These are phyloP conservation scores for Charanyca ferruginea DNA, from an alignment of 2,888 invertebrate genomes.

Conservation along the genomic window DNA sequence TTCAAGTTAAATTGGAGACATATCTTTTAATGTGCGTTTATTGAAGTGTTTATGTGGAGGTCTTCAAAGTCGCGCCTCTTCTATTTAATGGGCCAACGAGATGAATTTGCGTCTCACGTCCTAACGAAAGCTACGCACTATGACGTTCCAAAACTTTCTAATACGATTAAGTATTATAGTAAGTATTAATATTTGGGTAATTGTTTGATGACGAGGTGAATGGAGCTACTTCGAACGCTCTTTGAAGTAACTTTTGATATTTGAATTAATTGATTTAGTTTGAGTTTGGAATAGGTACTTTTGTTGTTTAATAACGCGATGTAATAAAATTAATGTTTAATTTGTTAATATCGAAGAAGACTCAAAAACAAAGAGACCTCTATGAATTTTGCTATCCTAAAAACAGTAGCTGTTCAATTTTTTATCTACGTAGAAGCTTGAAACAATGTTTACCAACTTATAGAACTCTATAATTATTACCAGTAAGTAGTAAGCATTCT, in stretches of 20 bases:
- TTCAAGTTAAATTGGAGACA: conserved; percentile 88
- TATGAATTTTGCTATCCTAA: too few relatives aligned
- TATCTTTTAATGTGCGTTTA: conserved; percentile 88
- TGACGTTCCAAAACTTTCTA: conserved; percentile 43
- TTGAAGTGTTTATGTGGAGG: conserved; percentile 87
- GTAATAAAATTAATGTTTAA: not conserved
- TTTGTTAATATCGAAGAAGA: not conserved
- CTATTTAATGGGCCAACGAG: conserved; percentile 74
- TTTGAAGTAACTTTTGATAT: conserved; percentile 38
- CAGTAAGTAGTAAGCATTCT: not conserved
- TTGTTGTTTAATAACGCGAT: conserved; percentile 13
- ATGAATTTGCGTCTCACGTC: conserved; percentile 72
- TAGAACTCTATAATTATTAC: too few relatives aligned
- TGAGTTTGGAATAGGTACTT: conserved; percentile 17
- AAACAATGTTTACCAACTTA: not conserved
- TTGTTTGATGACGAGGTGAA: conserved; percentile 53
- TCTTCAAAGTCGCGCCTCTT: conserved; percentile 74
- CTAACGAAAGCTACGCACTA: conserved; percentile 47
- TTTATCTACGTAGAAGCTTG: not conserved
- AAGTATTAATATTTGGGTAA: conserved; percentile 41
- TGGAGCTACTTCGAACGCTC: conserved; percentile 23
- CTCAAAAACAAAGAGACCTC: not conserved
- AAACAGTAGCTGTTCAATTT: not conserved
- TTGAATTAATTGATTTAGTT: conserved; percentile 46
- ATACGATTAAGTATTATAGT: conserved; percentile 43